Conservation (phyloP, 2,797 vertebrate species). For the Enoplosus armatus region DNA sequence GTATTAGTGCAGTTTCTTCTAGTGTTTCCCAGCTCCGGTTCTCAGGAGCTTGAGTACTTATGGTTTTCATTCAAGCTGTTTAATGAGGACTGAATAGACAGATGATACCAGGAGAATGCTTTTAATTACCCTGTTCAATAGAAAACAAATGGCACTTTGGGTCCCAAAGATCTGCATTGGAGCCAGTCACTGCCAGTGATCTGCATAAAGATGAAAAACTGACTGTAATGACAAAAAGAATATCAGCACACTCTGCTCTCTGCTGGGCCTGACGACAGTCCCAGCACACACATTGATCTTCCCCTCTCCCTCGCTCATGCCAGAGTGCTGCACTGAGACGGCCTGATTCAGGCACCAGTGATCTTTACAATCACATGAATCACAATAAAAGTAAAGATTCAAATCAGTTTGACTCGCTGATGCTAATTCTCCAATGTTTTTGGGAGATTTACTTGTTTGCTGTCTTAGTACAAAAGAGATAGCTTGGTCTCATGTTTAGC, state of each 20-base stretch:
- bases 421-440: neutral
- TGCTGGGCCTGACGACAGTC: slow-evolving; percentile 32
- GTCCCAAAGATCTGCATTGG: slow-evolving; percentile 34
- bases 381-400: slow-evolving; percentile 37
- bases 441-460: neutral
- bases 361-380: slow-evolving; percentile 35
- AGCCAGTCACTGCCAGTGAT: slow-evolving; percentile 34
- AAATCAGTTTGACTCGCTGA: slow-evolving; percentile 31
- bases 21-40: slow-evolving; percentile 23
- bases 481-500: neutral
- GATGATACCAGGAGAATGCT: slow-evolving; percentile 37
- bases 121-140: slow-evolving; percentile 61
- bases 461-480: slow-evolving; percentile 10
- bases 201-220: slow-evolving; percentile 45
- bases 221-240: slow-evolving; percentile 24
- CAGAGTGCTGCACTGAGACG: slow-evolving; percentile 9
- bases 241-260: slow-evolving; percentile 15
- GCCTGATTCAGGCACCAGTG: neutral
- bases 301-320: neutral
- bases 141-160: slow-evolving; percentile 52
- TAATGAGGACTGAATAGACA: slow-evolving; percentile 60
- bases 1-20: slow-evolving; percentile 23
- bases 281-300: slow-evolving; percentile 19
- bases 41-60: slow-evolving; percentile 17
- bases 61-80: slow-evolving; percentile 50